Evolutionary conservation across 2,888 invertebrate species (phyloP).

Genomic region (Macroteleia sp.): DNA sequence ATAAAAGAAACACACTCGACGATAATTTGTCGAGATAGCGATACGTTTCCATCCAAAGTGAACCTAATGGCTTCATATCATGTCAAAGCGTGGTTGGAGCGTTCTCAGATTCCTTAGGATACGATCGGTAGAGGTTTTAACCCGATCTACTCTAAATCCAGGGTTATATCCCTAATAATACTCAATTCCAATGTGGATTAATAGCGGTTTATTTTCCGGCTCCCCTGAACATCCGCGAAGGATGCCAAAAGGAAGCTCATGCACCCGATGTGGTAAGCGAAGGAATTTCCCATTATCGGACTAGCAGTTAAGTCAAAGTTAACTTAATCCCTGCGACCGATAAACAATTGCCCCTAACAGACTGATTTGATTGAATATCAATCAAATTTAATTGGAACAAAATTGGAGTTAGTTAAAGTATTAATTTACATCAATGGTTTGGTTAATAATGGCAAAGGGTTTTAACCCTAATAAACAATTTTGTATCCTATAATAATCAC

Average conservation of each 20-base stretch:
- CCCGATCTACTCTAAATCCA: conserved; percentile 81
- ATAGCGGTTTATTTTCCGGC: conserved; percentile 81
- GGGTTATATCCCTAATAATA: conserved; percentile 82
- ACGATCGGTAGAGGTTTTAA: conserved; percentile 80
- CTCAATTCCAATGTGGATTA: conserved; percentile 84
- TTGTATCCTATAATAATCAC: too few species aligned
- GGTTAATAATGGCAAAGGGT: too few species aligned
- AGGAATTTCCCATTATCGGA: conserved; percentile 74
- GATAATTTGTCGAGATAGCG: conserved; percentile 35
- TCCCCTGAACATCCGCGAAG: conserved; percentile 62
- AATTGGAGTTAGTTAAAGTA: background rate
- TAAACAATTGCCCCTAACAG: conserved; percentile 49
- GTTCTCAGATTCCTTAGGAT: conserved; percentile 79
- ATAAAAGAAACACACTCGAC: conserved; percentile 28
- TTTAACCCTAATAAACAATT: too few species aligned
- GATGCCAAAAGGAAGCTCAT: conserved; percentile 65
- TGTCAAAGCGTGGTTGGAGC: conserved; percentile 66
- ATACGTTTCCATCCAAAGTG: background rate
- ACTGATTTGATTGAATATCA: conserved; percentile 27
- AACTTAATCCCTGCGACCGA: conserved; percentile 66
- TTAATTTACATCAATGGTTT: too few species aligned
- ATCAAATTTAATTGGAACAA: conserved; percentile 20
- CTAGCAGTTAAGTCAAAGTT: conserved; percentile 72
- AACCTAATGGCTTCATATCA: conserved; percentile 37
- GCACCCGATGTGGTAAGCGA: conserved; percentile 50